Evolutionary conservation across 2,888 invertebrate genomes (phyloP).

Genomic region (Tanytarsus gracilentus): DNA sequence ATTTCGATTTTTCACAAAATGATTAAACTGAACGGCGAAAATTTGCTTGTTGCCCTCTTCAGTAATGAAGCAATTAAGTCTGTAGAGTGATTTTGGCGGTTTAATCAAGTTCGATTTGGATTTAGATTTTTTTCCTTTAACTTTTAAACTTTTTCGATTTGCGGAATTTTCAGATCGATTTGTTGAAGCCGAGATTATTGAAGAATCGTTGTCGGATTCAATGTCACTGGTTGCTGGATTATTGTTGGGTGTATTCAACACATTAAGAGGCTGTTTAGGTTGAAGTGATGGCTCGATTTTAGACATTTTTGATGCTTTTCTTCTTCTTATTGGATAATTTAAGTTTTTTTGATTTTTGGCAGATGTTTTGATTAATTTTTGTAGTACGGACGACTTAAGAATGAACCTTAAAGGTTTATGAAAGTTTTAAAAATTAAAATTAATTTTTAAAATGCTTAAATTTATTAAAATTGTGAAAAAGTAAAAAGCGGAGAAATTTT

Average conservation of each 20-base stretch:
- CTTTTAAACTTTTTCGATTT: background rate
- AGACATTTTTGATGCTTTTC: background rate
- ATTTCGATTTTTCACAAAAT: constrained; percentile 69
- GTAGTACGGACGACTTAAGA: no score
- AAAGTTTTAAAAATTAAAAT: background rate
- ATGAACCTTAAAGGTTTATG: background rate
- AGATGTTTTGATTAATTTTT: no score
- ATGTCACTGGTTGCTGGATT: background rate
- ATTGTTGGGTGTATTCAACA: background rate
- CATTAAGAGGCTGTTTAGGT: no score
- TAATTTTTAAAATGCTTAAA: background rate
- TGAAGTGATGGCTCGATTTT: background rate
- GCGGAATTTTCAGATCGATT: background rate
- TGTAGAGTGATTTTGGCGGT: background rate
- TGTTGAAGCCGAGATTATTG: background rate
- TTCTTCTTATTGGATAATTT: background rate
- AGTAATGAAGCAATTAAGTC: constrained; percentile 3
- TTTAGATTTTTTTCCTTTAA: background rate
- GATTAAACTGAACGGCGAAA: constrained; percentile 55
- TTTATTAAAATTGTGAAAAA: background rate
- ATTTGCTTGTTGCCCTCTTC: constrained; percentile 20
- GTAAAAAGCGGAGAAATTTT: background rate
- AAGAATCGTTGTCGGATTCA: background rate
- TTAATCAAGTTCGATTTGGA: background rate
- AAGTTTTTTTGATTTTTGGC: no score